phyloP scores from a whole-genome alignment of 23 tunicate genomes.

The Trididemnum miniatum region DNA sequence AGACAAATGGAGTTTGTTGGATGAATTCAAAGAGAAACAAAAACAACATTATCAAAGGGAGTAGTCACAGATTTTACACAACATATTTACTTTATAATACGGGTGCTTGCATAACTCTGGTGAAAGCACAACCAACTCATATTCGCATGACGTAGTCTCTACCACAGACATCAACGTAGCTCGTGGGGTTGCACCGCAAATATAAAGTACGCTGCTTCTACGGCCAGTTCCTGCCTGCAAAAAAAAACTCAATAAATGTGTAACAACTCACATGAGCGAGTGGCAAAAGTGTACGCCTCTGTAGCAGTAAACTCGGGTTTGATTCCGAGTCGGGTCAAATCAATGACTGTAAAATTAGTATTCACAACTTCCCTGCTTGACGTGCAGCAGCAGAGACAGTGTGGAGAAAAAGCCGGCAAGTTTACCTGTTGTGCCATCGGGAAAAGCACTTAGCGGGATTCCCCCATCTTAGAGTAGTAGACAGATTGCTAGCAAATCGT shows the following conservation, averaged over 20 bases:
- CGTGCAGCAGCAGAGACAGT: too few relatives aligned
- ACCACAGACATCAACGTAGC: slow-evolving; percentile 65
- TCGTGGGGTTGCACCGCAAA: slow-evolving; percentile 60
- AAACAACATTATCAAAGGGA: too few relatives aligned
- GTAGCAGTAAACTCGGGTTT: background rate
- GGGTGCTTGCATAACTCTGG: slow-evolving; percentile 80
- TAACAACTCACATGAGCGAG: too few relatives aligned
- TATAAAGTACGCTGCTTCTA: slow-evolving; percentile 61
- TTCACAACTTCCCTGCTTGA: background rate
- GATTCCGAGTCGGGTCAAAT: background rate
- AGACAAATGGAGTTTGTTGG: too few relatives aligned
- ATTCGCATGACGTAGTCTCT: slow-evolving; percentile 93
- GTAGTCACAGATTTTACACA: too few relatives aligned
- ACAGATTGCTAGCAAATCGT: too few relatives aligned
- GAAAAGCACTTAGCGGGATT: too few relatives aligned
- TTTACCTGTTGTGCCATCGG: too few relatives aligned
- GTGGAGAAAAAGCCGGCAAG: too few relatives aligned
- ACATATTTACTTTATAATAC: slow-evolving; percentile 67
- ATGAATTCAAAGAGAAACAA: too few relatives aligned
- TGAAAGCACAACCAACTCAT: slow-evolving; percentile 77
- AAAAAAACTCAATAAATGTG: background rate
- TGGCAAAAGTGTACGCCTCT: too few relatives aligned
- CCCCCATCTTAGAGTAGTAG: too few relatives aligned
- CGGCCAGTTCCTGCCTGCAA: slow-evolving; percentile 48
- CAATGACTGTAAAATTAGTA: background rate